Evolutionary conservation across 2,113 vertebrate species (phyloP).

Genomic region (Onychostoma macrolepis): DNA sequence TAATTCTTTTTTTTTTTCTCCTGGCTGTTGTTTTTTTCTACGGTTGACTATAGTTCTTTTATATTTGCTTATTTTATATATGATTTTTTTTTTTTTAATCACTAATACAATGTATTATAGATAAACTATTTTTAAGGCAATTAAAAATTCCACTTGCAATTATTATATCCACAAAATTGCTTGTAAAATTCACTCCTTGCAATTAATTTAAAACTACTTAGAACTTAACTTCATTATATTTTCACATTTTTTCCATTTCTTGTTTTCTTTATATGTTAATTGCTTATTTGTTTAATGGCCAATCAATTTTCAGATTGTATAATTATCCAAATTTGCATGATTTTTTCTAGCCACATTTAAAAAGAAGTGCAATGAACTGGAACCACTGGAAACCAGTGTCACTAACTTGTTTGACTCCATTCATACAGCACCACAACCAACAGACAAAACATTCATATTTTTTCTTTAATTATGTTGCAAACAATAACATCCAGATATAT

Average conservation of each 20-base stretch:
- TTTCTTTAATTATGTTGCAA: constrained; percentile 81
- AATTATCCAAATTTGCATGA: background rate
- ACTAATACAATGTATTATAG: background rate
- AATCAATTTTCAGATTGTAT: background rate
- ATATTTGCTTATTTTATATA: no score
- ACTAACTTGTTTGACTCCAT: background rate
- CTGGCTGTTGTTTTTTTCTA: background rate
- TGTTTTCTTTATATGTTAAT: background rate
- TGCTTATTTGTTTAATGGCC: no score
- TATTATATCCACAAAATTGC: background rate
- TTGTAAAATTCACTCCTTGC: background rate
- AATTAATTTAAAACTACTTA: background rate
- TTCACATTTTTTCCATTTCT: background rate
- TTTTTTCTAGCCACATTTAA: background rate
- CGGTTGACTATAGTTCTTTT: background rate
- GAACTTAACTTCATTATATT: no score
- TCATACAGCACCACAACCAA: constrained; percentile 20
- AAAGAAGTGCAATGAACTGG: background rate
- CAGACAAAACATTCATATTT: constrained; percentile 54
- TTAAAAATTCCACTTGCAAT: no score
- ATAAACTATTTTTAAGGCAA: background rate
- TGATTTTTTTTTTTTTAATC: no score
- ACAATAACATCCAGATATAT: constrained; percentile 84
- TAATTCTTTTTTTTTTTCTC: background rate
- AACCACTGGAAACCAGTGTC: background rate